These are phyloP conservation scores for Drosophila heteroneura DNA, from an alignment of 2,888 invertebrate genomes.

Conservation along the genomic window DNA sequence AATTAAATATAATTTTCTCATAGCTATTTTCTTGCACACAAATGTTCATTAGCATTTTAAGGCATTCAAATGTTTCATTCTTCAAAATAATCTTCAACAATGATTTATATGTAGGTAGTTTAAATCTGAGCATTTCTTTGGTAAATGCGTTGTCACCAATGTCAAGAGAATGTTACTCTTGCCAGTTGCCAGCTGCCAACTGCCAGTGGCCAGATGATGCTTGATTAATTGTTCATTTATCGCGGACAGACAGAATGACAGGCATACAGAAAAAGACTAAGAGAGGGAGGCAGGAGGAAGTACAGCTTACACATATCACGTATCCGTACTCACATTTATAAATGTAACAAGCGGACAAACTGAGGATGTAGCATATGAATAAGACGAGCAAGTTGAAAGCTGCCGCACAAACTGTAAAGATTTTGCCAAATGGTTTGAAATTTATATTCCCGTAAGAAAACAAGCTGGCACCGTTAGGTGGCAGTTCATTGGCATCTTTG, in stretches of 20 bases:
- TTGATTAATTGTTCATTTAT: constrained; percentile 84
- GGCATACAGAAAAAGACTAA: constrained; percentile 1
- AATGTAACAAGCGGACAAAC: constrained; percentile 32
- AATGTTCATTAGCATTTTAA: neutral
- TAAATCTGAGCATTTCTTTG: constrained; percentile 7
- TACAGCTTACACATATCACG: constrained; percentile 47
- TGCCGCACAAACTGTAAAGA: constrained; percentile 39
- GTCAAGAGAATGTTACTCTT: constrained; percentile 29
- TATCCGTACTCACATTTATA: constrained; percentile 64
- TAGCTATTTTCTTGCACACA: neutral
- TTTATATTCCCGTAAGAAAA: constrained; percentile 60
- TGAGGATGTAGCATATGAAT: constrained; percentile 42
- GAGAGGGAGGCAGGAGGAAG: neutral
- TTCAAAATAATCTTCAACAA: constrained; percentile 24
- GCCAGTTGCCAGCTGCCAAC: constrained; percentile 37
- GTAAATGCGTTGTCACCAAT: constrained; percentile 42
- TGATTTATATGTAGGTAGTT: constrained; percentile 44
- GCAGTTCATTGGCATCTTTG: constrained; percentile 76
- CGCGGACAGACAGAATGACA: constrained; percentile 51
- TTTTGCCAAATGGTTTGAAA: constrained; percentile 73
- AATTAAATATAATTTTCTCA: neutral
- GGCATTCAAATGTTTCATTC: constrained; percentile 18
- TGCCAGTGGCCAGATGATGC: constrained; percentile 70
- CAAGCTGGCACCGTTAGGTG: neutral
- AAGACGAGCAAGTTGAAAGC: constrained; percentile 38